Conservation (phyloP, 2,888 invertebrate genomes). For the Apotomis turbidana region DNA sequence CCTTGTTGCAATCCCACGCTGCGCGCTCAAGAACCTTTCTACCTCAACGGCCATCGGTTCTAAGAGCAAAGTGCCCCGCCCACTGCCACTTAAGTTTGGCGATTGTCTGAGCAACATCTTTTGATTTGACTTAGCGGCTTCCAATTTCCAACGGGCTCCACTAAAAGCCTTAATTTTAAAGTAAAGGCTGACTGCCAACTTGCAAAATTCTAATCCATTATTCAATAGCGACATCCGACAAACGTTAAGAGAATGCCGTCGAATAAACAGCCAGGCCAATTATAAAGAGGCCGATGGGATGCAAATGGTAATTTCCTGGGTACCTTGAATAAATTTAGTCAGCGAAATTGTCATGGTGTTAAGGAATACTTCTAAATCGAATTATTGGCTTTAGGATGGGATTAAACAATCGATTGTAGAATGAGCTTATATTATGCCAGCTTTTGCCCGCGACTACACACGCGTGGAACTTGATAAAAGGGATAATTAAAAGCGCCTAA, state of each 20-base stretch:
- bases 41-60: too few relatives aligned
- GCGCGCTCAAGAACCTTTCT: too few relatives aligned
- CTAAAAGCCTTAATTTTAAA: constrained; percentile 21
- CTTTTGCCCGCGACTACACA: too few relatives aligned
- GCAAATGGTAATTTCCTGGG: constrained; percentile 65
- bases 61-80: too few relatives aligned
- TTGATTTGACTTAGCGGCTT: too few relatives aligned
- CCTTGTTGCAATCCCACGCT: too few relatives aligned
- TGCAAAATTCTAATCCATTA: constrained; percentile 64
- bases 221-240: constrained; percentile 67
- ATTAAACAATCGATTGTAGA: constrained; percentile 10
- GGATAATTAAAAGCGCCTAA: too few relatives aligned
- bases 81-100: too few relatives aligned
- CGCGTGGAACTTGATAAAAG: too few relatives aligned
- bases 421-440: too few relatives aligned
- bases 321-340: constrained; percentile 63
- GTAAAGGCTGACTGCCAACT: constrained; percentile 45
- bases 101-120: too few relatives aligned
- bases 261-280: constrained; percentile 64
- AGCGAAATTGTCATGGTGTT: constrained; percentile 31
- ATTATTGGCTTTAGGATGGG: constrained; percentile 19
- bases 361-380: constrained; percentile 26
- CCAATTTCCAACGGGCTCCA: too few relatives aligned
- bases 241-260: constrained; percentile 54
- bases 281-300: constrained; percentile 62